These are phyloP conservation scores for Verasper variegatus DNA, from an alignment of 2,113 vertebrate species.

Conservation along the genomic window DNA sequence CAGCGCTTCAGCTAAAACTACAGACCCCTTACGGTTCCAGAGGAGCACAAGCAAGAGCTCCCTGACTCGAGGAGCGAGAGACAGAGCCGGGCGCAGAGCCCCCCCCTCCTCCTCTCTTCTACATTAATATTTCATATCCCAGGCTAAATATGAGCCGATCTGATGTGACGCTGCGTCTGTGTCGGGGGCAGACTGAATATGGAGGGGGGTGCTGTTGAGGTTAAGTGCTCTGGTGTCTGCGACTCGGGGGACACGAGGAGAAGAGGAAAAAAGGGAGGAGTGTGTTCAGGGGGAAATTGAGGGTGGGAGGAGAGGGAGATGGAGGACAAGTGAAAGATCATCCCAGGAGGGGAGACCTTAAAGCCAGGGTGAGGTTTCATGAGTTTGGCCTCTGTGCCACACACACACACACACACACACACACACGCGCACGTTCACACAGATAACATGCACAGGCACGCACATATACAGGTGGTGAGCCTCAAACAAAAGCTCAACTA, in stretches of 20 bases:
- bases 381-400: slow-evolving; percentile 60
- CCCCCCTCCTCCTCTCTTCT: neutral
- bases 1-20: slow-evolving; percentile 59
- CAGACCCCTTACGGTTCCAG: slow-evolving; percentile 54
- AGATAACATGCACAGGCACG: slow-evolving; percentile 11
- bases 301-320: slow-evolving; percentile 41
- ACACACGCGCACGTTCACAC: slow-evolving; percentile 21
- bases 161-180: slow-evolving; percentile 74
- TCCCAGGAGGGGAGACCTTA: slow-evolving; percentile 65
- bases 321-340: slow-evolving; percentile 50
- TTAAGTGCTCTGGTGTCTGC: slow-evolving; percentile 81
- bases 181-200: slow-evolving; percentile 62
- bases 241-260: slow-evolving; percentile 59
- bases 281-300: slow-evolving; percentile 38
- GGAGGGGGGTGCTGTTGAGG: slow-evolving; percentile 66
- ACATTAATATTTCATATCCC: slow-evolving; percentile 81
- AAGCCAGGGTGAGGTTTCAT: slow-evolving; percentile 62
- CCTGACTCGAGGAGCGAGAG: slow-evolving; percentile 42
- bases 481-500: slow-evolving; percentile 54
- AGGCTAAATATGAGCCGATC: slow-evolving; percentile 76
- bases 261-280: slow-evolving; percentile 27
- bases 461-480: slow-evolving; percentile 53
- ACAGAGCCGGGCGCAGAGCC: slow-evolving; percentile 49
- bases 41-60: slow-evolving; percentile 46
- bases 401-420: slow-evolving; percentile 6